These are phyloP conservation scores for Prunella himalayana DNA, from an alignment of 2,113 vertebrate genomes.

Conservation along the genomic window DNA sequence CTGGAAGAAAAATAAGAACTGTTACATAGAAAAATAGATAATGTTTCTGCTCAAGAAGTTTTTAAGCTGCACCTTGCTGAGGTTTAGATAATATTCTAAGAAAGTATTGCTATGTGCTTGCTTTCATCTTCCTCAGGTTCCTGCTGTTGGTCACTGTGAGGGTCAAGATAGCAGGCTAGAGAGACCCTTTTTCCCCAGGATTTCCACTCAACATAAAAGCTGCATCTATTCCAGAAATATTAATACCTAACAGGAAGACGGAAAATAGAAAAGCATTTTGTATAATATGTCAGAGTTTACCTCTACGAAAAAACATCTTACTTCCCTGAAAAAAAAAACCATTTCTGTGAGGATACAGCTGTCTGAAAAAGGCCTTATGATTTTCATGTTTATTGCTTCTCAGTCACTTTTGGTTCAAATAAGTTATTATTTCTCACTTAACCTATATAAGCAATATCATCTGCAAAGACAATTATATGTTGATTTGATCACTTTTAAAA, in stretches of 20 bases:
- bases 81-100: not conserved
- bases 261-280: not conserved
- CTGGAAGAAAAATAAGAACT: not conserved
- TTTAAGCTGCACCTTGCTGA: not conserved
- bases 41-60: not conserved
- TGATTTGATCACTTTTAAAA: not conserved
- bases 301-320: not conserved
- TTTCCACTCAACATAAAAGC: not conserved
- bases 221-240: not conserved
- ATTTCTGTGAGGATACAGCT: not conserved
- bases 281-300: not conserved
- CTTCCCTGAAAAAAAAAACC: not conserved
- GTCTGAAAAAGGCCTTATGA: not conserved
- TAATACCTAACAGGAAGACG: not conserved
- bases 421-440: not conserved
- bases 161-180: not conserved
- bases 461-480: rapidly evolving
- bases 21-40: not conserved
- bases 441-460: not conserved
- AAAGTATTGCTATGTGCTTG: not conserved
- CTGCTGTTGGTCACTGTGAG: not conserved
- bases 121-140: not conserved
- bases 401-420: not conserved
- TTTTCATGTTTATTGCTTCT: not conserved
- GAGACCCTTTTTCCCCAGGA: not conserved